Conservation (phyloP, 2,113 vertebrate genomes). For the Solea senegalensis region DNA sequence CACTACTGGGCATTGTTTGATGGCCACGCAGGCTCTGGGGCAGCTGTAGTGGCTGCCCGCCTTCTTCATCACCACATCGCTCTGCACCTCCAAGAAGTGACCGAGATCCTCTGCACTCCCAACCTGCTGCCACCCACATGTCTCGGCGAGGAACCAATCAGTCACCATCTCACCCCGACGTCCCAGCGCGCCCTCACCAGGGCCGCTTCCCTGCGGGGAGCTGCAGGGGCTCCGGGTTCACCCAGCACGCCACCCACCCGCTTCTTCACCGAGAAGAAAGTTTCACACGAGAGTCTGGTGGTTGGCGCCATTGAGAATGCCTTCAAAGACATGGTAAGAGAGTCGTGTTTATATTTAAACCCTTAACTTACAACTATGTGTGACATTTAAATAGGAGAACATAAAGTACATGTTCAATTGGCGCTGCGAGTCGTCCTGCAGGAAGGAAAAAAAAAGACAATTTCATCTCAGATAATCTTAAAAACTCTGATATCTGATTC, state of each 20-base stretch:
- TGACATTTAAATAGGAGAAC: too few species aligned
- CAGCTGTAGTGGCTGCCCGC: conserved; percentile 89
- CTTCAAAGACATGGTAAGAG: conserved; percentile 94
- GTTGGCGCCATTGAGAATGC: conserved; percentile 96
- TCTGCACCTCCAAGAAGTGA: conserved; percentile 91
- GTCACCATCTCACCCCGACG: conserved; percentile 61
- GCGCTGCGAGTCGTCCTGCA: too few species aligned
- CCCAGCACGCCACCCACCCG: conserved; percentile 88
- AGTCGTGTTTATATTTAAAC: not conserved
- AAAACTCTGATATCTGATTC: not conserved
- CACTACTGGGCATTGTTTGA: conserved; percentile 98
- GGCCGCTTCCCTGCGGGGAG: conserved; percentile 89
- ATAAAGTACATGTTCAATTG: too few species aligned
- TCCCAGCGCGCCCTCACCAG: conserved; percentile 88
- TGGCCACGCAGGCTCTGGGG: conserved; percentile 93
- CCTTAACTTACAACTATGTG: too few species aligned
- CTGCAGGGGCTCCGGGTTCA: conserved; percentile 88
- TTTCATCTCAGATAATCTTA: not conserved
- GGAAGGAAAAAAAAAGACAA: not conserved
- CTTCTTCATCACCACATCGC: conserved; percentile 91
- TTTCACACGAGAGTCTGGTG: conserved; percentile 93
- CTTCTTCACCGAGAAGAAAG: conserved; percentile 97
- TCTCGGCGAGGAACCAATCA: conserved; percentile 89
- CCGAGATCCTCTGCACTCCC: conserved; percentile 89
- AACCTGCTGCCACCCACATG: conserved; percentile 86